phyloP scores from a whole-genome alignment of 2,888 invertebrate genomes.

The Schizotus pectinicornis region DNA sequence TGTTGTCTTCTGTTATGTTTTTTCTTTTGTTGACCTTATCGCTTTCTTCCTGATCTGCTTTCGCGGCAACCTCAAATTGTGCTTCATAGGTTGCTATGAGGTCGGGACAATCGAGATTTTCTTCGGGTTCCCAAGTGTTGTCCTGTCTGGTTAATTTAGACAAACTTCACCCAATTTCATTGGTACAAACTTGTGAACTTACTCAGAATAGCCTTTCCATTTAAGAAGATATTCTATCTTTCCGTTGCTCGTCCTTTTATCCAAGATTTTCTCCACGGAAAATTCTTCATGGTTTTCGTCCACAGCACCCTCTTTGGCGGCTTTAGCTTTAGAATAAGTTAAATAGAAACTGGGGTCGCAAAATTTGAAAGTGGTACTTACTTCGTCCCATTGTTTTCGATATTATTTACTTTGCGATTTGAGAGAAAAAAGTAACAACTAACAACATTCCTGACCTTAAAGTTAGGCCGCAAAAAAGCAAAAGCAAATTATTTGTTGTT shows the following conservation, averaged over 20 bases:
- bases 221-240: constrained; percentile 72
- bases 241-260: constrained; percentile 71
- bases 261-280: constrained; percentile 77
- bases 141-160: constrained; percentile 55
- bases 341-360: neutral
- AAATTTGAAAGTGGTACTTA: too few species aligned
- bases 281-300: constrained; percentile 65
- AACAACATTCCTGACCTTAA: too few species aligned
- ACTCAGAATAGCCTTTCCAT: constrained; percentile 73
- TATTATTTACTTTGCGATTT: too few species aligned
- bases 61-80: constrained; percentile 38
- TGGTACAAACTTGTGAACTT: constrained; percentile 41
- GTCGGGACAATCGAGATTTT: constrained; percentile 77
- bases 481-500: too few species aligned
- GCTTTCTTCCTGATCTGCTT: constrained; percentile 7
- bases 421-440: too few species aligned
- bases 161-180: neutral
- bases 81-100: constrained; percentile 63
- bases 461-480: too few species aligned
- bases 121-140: constrained; percentile 87
- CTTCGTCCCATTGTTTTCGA: too few species aligned
- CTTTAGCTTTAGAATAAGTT: constrained; percentile 17
- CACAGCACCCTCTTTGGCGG: constrained; percentile 10
- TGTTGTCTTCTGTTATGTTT: constrained; percentile 55
- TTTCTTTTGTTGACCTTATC: constrained; percentile 31